phyloP scores from a whole-genome alignment of 2,888 invertebrate species.

The Erebia ligea region DNA sequence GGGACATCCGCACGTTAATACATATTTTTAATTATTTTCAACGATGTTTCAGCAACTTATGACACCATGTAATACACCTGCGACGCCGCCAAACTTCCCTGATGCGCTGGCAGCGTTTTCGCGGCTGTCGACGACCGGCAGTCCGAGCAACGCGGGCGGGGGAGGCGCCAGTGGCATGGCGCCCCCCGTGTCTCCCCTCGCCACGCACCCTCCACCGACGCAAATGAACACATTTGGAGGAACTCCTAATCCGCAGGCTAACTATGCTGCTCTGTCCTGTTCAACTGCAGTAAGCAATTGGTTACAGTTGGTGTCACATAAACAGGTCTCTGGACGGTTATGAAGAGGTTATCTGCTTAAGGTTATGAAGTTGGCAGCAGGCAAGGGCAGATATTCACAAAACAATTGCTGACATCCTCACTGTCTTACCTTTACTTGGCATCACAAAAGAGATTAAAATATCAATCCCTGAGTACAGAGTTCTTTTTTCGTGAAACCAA shows the following conservation, averaged over 20 bases:
- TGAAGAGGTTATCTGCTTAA: too few species aligned
- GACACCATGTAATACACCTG: constrained; percentile 97
- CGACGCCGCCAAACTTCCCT: constrained; percentile 97
- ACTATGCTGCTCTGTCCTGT: constrained; percentile 73
- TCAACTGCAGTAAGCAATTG: constrained; percentile 73
- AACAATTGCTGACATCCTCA: too few species aligned
- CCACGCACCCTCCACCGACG: constrained; percentile 69
- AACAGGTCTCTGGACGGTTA: too few species aligned
- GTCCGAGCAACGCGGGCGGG: constrained; percentile 68
- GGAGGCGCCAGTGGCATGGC: constrained; percentile 56
- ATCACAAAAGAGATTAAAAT: too few species aligned
- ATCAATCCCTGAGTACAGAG: too few species aligned
- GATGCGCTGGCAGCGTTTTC: constrained; percentile 95
- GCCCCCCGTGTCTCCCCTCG: constrained; percentile 74
- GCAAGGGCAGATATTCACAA: too few species aligned
- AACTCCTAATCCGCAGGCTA: constrained; percentile 67
- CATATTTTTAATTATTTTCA: too few species aligned
- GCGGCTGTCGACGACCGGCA: constrained; percentile 89
- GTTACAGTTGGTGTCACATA: background rate
- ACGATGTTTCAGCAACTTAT: constrained; percentile 85
- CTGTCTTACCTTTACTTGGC: too few species aligned
- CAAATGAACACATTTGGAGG: constrained; percentile 67
- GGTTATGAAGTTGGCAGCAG: too few species aligned
- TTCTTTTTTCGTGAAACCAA: too few species aligned
- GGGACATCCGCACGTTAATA: too few species aligned